These are phyloP conservation scores for Heteronetta atricapilla DNA, from an alignment of 2,113 vertebrate genomes.

Conservation along the genomic window DNA sequence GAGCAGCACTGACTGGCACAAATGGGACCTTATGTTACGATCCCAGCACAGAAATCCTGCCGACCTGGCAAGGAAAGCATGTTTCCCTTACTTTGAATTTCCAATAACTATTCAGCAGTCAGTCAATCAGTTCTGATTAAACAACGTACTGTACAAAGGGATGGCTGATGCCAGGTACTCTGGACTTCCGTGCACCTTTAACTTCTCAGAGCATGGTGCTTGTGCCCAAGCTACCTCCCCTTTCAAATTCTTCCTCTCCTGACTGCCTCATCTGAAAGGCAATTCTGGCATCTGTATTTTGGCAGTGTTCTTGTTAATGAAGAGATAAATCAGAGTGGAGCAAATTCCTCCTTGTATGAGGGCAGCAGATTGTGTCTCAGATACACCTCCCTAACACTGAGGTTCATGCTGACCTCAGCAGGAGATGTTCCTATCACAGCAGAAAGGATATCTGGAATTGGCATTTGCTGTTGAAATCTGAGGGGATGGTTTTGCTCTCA, in stretches of 20 bases:
- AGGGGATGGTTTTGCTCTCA: neutral
- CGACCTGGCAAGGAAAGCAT: neutral
- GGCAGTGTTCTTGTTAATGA: neutral
- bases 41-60: rapidly evolving
- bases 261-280: neutral
- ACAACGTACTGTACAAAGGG: neutral
- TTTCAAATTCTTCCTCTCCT: neutral
- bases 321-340: neutral
- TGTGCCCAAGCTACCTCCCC: neutral
- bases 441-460: neutral
- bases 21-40: rapidly evolving
- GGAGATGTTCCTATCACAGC: neutral
- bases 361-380: neutral
- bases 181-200: neutral
- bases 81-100: neutral
- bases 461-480: neutral
- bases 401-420: neutral
- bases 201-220: neutral
- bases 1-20: neutral
- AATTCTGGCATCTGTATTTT: neutral
- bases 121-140: neutral
- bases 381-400: neutral
- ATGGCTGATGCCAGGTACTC: neutral
- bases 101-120: neutral
- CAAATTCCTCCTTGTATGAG: neutral